A percentile compares a stretch with the other conserved stretches of the same genome.
Evolutionary conservation across 2,797 vertebrate genomes (phyloP).

Genomic region (Sebastes matsubarae): DNA sequence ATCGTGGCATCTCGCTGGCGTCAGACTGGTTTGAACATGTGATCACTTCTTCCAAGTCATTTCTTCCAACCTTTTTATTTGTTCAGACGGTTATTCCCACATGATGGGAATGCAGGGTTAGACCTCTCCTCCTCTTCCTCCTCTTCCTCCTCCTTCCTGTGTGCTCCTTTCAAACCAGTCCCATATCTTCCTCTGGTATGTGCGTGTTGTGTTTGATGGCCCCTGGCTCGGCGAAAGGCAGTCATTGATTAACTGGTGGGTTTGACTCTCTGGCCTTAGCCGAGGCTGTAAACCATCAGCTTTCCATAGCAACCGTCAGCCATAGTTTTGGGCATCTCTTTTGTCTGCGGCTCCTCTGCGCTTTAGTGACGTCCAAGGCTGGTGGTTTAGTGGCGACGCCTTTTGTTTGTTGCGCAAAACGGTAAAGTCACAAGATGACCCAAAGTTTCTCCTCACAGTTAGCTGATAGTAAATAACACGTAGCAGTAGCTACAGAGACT

Average conservation of each 20-base stretch:
- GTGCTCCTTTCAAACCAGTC: slow-evolving; percentile 9
- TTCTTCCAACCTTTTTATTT: slow-evolving; percentile 28
- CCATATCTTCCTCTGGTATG: slow-evolving; percentile 59
- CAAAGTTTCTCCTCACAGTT: background rate
- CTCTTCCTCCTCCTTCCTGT: background rate
- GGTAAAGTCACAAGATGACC: background rate
- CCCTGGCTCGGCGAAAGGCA: slow-evolving; percentile 26
- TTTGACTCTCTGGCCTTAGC: slow-evolving; percentile 63
- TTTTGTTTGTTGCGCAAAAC: slow-evolving; percentile 37
- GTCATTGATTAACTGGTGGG: slow-evolving; percentile 73
- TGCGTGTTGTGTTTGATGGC: slow-evolving; percentile 42
- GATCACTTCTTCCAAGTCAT: slow-evolving; percentile 31
- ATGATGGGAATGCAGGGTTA: slow-evolving; percentile 19
- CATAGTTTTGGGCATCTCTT: slow-evolving; percentile 55
- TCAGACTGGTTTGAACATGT: slow-evolving; percentile 24
- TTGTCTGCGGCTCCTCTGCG: slow-evolving; percentile 51
- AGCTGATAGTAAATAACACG: background rate
- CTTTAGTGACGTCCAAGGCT: slow-evolving; percentile 23
- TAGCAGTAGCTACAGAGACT: background rate
- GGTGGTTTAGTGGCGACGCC: background rate
- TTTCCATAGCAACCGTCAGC: slow-evolving; percentile 70
- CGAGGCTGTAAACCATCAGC: slow-evolving; percentile 64
- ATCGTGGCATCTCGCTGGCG: slow-evolving; percentile 1
- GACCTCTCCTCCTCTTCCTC: background rate
- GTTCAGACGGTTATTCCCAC: slow-evolving; percentile 16